phyloP scores from a whole-genome alignment of 2,113 vertebrate species.

The Ptychochromis oligacanthus region DNA sequence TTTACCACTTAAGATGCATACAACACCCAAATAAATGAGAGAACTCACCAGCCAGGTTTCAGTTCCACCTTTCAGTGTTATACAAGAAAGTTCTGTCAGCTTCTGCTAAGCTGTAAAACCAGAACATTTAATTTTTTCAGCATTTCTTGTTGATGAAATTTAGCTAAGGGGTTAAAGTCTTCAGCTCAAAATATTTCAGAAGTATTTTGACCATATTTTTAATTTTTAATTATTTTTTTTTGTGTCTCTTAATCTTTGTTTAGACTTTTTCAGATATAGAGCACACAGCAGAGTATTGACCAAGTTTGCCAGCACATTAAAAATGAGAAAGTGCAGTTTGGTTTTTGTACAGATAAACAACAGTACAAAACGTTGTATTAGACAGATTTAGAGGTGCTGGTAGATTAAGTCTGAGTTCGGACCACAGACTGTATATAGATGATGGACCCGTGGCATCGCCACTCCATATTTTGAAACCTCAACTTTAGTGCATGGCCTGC shows the following conservation, averaged over 20 bases:
- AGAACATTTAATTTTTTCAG: neutral
- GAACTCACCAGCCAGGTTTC: neutral
- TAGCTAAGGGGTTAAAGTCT: no score
- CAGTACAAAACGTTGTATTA: neutral
- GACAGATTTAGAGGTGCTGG: neutral
- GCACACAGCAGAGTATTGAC: neutral
- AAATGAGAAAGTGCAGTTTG: neutral
- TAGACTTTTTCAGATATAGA: neutral
- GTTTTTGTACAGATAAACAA: neutral
- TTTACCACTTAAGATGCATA: neutral
- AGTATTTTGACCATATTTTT: no score
- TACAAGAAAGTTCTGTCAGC: neutral
- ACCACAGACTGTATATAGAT: neutral
- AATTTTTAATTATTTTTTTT: no score
- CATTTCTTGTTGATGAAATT: neutral
- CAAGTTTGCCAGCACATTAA: neutral
- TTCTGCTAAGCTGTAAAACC: no score
- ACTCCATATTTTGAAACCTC: neutral
- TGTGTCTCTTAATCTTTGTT: neutral
- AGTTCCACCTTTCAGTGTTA: neutral
- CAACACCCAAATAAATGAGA: neutral
- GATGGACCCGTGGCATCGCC: neutral
- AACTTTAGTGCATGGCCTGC: neutral
- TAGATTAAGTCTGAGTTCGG: neutral
- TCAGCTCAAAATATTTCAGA: no score